Conservation (phyloP, 2,113 vertebrate genomes). For the Catharus fuscescens region DNA sequence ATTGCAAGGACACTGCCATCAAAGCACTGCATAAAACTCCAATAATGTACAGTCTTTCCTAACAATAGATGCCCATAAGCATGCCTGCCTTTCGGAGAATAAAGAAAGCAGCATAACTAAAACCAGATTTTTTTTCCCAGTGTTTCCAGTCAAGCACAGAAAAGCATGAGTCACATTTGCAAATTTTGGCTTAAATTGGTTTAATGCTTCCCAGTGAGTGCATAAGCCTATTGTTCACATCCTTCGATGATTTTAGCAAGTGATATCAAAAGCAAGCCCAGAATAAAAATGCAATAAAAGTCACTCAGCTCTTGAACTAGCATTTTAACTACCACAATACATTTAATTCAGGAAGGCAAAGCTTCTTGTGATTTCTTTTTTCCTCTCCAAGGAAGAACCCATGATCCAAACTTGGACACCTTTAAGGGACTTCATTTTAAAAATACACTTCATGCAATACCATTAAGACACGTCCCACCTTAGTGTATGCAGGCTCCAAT, state of each 20-base stretch:
- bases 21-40: background rate
- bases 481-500: background rate
- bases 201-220: slow-evolving; percentile 41
- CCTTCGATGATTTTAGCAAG: slow-evolving; percentile 26
- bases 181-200: slow-evolving; percentile 55
- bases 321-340: background rate
- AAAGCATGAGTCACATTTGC: slow-evolving; percentile 60
- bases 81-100: background rate
- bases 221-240: slow-evolving; percentile 40
- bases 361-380: background rate
- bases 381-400: background rate
- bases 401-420: background rate
- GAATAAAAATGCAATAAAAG: slow-evolving; percentile 45
- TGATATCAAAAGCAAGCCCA: slow-evolving; percentile 34
- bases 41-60: background rate
- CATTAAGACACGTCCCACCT: background rate
- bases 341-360: background rate
- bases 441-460: background rate
- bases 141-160: slow-evolving; percentile 29
- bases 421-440: background rate
- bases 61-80: background rate
- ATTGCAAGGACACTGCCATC: background rate
- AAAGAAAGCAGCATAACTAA: background rate
- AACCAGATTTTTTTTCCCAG: background rate
- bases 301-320: slow-evolving; percentile 13